Conservation (phyloP, 2,888 invertebrate species). For the Tortricodes alternella region DNA sequence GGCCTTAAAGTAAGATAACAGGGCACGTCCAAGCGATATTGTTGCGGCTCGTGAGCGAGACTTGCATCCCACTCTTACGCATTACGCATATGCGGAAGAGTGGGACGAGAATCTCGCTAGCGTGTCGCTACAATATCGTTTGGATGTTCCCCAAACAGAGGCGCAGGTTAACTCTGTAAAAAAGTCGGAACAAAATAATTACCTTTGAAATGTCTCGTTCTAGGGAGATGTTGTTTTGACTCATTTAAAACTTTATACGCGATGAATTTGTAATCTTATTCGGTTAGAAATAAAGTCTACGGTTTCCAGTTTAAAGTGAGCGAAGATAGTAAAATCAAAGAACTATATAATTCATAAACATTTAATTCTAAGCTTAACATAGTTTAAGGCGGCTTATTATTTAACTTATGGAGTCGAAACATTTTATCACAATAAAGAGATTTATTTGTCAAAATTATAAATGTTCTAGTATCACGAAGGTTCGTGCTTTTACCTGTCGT, state of each 20-base stretch:
- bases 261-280: neutral
- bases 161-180: neutral
- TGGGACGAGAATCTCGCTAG: no score
- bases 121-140: no score
- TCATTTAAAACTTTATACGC: neutral
- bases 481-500: no score
- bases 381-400: constrained; percentile 15
- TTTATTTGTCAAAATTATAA: neutral
- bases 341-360: neutral
- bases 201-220: constrained; percentile 5
- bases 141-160: no score
- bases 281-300: neutral
- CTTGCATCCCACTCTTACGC: no score
- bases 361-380: neutral
- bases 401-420: neutral
- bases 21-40: no score
- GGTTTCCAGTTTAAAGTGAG: neutral
- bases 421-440: neutral
- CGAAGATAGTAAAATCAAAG: neutral
- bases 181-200: constrained; percentile 9
- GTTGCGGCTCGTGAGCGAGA: no score
- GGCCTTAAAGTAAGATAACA: no score
- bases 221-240: neutral
- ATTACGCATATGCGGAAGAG: no score
- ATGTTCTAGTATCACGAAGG: no score